Evolutionary conservation across 1,140 invertebrate species (phyloP).

Genomic region (Drosophila rhopaloa): DNA sequence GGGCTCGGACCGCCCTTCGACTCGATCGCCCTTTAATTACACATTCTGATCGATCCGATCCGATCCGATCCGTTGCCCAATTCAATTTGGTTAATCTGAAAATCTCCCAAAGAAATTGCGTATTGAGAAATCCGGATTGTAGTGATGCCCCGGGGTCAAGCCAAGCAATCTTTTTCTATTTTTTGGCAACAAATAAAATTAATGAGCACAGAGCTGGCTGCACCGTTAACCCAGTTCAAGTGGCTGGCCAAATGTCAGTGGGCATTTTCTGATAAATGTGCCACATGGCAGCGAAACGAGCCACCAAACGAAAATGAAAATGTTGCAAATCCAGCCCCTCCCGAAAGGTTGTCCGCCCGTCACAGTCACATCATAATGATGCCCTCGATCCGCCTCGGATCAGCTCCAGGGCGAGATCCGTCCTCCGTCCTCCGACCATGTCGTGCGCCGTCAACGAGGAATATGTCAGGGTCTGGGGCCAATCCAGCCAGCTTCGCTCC

Average conservation of each 20-base stretch:
- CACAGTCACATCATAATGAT: constrained; percentile 81
- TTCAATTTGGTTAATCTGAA: constrained; percentile 45
- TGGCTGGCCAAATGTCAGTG: constrained; percentile 76
- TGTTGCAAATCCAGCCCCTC: constrained; percentile 66
- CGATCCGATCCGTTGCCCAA: constrained; percentile 33
- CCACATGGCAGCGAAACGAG: constrained; percentile 52
- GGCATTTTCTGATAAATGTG: constrained; percentile 80
- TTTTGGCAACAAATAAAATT: constrained; percentile 68
- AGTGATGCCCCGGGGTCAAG: constrained; percentile 30
- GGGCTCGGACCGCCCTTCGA: constrained; percentile 54
- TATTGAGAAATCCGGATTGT: constrained; percentile 68
- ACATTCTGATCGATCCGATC: constrained; percentile 20
- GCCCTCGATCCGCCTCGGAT: constrained; percentile 72
- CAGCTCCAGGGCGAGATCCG: constrained; percentile 17
- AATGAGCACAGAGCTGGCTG: constrained; percentile 58
- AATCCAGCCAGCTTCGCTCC: constrained; percentile 5
- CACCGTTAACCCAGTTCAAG: constrained; percentile 73
- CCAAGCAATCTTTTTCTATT: constrained; percentile 30
- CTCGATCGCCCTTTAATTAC: constrained; percentile 56
- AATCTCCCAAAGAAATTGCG: constrained; percentile 60
- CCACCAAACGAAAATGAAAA: constrained; percentile 67
- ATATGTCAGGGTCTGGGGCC: constrained; percentile 76
- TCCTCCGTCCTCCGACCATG: constrained; percentile 56
- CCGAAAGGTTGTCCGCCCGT: constrained; percentile 63
- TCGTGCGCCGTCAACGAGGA: constrained; percentile 79